Percentiles rank a stretch among this genome's conserved stretches.
Evolutionary conservation across 1,140 invertebrate genomes (phyloP).

Genomic region (Magallana angulata): DNA sequence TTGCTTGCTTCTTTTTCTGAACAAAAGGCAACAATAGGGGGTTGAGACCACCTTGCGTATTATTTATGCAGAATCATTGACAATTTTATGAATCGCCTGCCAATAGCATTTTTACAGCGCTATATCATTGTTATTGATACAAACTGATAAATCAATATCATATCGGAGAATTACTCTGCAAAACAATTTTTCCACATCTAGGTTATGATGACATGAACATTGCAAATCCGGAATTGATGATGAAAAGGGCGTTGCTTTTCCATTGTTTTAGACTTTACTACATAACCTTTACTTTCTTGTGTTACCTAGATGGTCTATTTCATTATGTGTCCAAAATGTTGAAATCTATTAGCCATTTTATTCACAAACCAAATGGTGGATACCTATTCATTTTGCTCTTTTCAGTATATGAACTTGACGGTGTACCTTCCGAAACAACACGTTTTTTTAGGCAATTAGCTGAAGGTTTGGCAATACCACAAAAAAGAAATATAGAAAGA

Average conservation of each 20-base stretch:
- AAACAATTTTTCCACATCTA: neutral
- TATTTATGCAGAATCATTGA: conserved; percentile 14
- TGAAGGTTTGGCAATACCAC: too few species aligned
- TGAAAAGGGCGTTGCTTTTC: neutral
- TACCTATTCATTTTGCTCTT: too few species aligned
- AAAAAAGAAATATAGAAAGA: too few species aligned
- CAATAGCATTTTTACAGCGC: neutral
- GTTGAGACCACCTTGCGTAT: neutral
- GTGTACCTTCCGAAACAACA: too few species aligned
- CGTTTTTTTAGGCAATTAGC: too few species aligned
- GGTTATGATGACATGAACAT: neutral
- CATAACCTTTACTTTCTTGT: neutral
- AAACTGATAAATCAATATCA: conserved; percentile 26
- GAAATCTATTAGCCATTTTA: too few species aligned
- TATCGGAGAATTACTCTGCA: neutral
- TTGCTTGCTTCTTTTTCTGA: too few species aligned
- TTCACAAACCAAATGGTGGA: too few species aligned
- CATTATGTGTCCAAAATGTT: too few species aligned
- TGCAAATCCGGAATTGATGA: neutral
- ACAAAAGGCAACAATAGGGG: neutral
- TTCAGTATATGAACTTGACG: too few species aligned
- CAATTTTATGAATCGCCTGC: conserved; percentile 7
- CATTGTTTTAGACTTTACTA: neutral
- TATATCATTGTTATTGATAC: conserved; percentile 13
- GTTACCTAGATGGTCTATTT: too few species aligned